Percentiles rank a stretch among this genome's conserved stretches.
Conservation (phyloP, 2,797 vertebrate genomes). For the Pogonophryne albipinna region DNA sequence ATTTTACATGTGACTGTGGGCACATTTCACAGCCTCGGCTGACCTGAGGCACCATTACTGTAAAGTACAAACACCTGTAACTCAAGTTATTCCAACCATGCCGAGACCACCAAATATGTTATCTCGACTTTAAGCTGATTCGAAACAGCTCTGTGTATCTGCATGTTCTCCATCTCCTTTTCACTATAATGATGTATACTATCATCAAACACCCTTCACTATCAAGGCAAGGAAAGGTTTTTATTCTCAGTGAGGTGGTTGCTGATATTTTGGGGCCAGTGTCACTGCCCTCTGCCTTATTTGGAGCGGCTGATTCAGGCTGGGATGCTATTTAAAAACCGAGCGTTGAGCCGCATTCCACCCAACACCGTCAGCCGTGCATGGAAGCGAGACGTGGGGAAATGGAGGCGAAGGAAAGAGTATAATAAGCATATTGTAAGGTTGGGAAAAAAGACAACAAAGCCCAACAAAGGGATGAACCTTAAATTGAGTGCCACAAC, state of each 20-base stretch:
- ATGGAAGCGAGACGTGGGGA: conserved; percentile 49
- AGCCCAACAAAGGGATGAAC: background rate
- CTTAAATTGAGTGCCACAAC: background rate
- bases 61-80: conserved; percentile 23
- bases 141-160: background rate
- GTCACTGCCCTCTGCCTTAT: conserved; percentile 81
- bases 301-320: conserved; percentile 76
- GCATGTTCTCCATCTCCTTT: conserved; percentile 2
- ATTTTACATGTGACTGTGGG: conserved; percentile 4
- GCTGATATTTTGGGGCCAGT: conserved; percentile 80
- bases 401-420: conserved; percentile 24
- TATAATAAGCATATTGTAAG: conserved; percentile 5
- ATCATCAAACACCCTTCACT: conserved; percentile 27
- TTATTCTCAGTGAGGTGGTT: conserved; percentile 68
- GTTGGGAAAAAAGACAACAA: background rate
- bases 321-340: conserved; percentile 86
- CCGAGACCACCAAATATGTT: conserved; percentile 7
- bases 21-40: conserved; percentile 15
- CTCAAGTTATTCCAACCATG: conserved; percentile 12
- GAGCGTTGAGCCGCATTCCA: conserved; percentile 80
- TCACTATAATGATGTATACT: background rate
- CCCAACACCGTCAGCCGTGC: conserved; percentile 66
- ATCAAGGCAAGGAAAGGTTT: conserved; percentile 56
- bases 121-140: conserved; percentile 22
- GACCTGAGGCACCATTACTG: conserved; percentile 2